Evolutionary conservation across 2,113 vertebrate genomes (phyloP).

Genomic region (Brachirus orientalis): DNA sequence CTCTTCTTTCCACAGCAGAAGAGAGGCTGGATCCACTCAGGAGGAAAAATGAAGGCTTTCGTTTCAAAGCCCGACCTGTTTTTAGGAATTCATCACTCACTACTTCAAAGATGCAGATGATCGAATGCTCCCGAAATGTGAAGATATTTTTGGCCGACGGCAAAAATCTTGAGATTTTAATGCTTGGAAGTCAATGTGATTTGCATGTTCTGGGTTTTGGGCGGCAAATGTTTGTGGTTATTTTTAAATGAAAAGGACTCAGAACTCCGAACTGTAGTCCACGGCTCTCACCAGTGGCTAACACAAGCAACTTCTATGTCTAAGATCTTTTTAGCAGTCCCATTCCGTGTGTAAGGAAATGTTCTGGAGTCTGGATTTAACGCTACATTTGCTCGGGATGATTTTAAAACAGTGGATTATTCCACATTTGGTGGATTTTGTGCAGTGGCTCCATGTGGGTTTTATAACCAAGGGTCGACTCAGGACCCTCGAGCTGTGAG

Average conservation of each 20-base stretch:
- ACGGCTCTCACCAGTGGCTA: background rate
- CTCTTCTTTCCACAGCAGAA: constrained; percentile 33
- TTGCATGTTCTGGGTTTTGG: background rate
- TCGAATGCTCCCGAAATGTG: background rate
- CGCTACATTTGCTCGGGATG: too few species aligned
- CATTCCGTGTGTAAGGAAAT: background rate
- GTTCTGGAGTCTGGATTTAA: background rate
- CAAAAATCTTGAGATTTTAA: background rate
- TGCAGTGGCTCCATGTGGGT: too few species aligned
- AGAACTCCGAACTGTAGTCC: background rate
- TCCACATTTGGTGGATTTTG: too few species aligned
- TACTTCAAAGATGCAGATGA: constrained; percentile 57
- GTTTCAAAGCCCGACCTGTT: constrained; percentile 49
- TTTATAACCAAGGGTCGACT: too few species aligned
- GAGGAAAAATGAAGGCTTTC: constrained; percentile 20
- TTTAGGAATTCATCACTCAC: constrained; percentile 44
- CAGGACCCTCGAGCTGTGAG: too few species aligned
- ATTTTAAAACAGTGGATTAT: too few species aligned
- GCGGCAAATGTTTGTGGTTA: background rate
- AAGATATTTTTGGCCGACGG: constrained; percentile 12
- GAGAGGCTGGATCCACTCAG: constrained; percentile 52
- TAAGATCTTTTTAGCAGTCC: background rate
- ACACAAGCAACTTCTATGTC: background rate
- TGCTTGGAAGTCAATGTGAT: background rate
- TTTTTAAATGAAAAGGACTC: background rate